phyloP scores from a whole-genome alignment of 2,797 vertebrate genomes.

The Anabas testudineus region DNA sequence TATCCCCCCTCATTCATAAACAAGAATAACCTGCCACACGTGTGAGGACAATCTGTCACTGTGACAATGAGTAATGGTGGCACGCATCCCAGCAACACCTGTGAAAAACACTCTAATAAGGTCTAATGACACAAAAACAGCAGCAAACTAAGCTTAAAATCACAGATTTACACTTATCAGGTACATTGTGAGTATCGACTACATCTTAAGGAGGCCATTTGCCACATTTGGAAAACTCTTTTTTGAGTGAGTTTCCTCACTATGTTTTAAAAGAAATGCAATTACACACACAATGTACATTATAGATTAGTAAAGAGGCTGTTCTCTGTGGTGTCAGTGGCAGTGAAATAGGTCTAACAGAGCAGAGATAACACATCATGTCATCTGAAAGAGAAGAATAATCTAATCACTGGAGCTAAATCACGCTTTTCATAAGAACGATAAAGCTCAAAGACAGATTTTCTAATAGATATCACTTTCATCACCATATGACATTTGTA shows the following conservation, averaged over 20 bases:
- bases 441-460: conserved; percentile 62
- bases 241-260: background rate
- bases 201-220: conserved; percentile 31
- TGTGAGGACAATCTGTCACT: conserved; percentile 48
- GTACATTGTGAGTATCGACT: conserved; percentile 20
- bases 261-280: conserved; percentile 43
- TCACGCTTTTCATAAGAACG: conserved; percentile 36
- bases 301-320: conserved; percentile 49
- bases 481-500: conserved; percentile 46
- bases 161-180: conserved; percentile 18
- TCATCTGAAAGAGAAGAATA: conserved; percentile 19
- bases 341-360: conserved; percentile 31
- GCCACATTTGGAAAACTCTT: conserved; percentile 23
- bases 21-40: conserved; percentile 39
- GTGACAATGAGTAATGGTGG: conserved; percentile 47
- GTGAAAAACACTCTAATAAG: conserved; percentile 30
- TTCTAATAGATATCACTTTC: conserved; percentile 50
- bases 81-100: conserved; percentile 40
- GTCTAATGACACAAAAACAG: conserved; percentile 26
- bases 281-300: conserved; percentile 44
- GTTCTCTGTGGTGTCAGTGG: conserved; percentile 46
- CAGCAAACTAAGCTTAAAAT: conserved; percentile 11
- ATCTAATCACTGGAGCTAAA: conserved; percentile 35
- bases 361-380: conserved; percentile 44
- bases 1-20: conserved; percentile 63